Evolutionary conservation across 2,888 invertebrate genomes (phyloP), one percentile per base, ranked within the genome.

Genomic region (Digitonthophagus gazella): DNA sequence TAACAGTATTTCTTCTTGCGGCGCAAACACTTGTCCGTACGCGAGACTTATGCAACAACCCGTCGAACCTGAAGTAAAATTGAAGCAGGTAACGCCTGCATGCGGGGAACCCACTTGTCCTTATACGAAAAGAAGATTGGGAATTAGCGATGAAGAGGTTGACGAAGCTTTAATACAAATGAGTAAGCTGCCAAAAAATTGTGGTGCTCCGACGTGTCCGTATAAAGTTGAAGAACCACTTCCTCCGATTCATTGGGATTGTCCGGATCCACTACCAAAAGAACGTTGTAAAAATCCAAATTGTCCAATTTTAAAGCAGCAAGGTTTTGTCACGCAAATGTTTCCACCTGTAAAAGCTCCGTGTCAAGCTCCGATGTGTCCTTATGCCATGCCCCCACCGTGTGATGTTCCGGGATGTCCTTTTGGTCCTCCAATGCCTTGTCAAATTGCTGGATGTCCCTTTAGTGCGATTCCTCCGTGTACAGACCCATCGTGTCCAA

Each of bases 221-320:
- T 78, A 76, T 67, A 77, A 77, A 5, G 66, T 75, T 1, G 71
- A 73, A 61, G 75, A 75, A 1, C 72, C 72, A 0, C 69, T 82
- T 2, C 81, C 80, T 0, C 82, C 83, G 2, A 83, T 83, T 64
- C 83, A 83, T 71, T 83, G 83, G 83, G 83, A 83, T 65, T 83
- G 83, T 73, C 83, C 83, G 0, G 82, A 82, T 68, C 82, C 83
- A 0, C 73, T 83, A 54, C 83, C 83, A 0, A 75, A 78, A 72
- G 82, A 80, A 1, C 73, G 76, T 3, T 83, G 83, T 68, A 77
- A 74, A 71, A 83, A 83, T 72, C 79, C 80, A 0, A 75, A 80
- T 63, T 83, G 83, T 73, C 83, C 83, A 1, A 65, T 75, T 77
- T 66, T 71, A 5, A 74, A 71, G 61, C 72, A 73, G 8, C 75